Base-by-base conservation (phyloP, 2,888 invertebrate species). In the Rhagophthalmus giganteus region DNA sequence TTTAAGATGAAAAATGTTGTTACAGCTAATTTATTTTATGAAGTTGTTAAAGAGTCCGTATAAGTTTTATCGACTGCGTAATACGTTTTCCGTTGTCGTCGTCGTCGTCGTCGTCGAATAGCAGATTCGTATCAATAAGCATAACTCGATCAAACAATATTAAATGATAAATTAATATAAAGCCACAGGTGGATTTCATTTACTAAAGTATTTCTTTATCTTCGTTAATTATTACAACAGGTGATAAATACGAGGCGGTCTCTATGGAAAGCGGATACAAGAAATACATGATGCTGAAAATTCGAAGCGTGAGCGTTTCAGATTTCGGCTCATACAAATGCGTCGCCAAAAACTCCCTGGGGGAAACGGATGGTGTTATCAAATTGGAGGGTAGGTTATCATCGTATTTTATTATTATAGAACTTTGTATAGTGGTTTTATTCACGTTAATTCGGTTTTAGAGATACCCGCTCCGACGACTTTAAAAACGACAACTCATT, bases 241-340 rank as follows among this genome's bases (percentile, higher is more conserved):
- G 92, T 70, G 89, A 89, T 71, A 93, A 93, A 78, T 93, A 91
- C 76, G 87, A 90, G 74, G 88, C 91, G 34, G 82, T 87, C 50
- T 84, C 88, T 59, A 85, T 84, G 69, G 90, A 92, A 76, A 90
- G 82, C 71, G 88, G 88, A 66, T 93, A 94, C 80, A 92, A 86
- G 73, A 87, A 91, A 72, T 89, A 87, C 78, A 93, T 94, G 93
- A 88, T 87, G 80, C 81, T 94, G 70, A 92, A 91, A 77, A 90
- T 94, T 72, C 82, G 88, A 49, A 86, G 85, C 73, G 87, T 93
- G 58, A 84, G 86, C 38, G 78, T 81, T 53, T 82, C 81, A 64
- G 92, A 93, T 76, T 92, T 91, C 72, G 91, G 91, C 49, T 89
- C 90, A 41, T 93, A 92, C 79, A 88, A 89, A 73, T 93, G 92